Evolutionary conservation across 2,797 vertebrate genomes (phyloP).

Genomic region (Siniperca undulata): DNA sequence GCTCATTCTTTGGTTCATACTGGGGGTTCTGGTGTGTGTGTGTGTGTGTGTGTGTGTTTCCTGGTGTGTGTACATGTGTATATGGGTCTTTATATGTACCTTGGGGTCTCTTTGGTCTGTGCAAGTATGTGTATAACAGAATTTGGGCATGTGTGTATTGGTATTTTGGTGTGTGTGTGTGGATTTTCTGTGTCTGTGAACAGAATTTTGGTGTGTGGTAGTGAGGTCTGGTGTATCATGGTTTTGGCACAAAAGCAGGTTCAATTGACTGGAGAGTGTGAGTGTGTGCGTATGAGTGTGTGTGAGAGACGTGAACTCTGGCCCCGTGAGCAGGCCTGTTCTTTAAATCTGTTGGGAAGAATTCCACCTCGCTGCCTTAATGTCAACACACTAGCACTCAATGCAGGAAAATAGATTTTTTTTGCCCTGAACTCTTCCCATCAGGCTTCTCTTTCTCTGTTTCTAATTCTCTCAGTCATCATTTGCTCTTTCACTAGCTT

Average conservation of each 20-base stretch:
- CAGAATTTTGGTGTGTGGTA: constrained; percentile 40
- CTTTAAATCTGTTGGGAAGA: constrained; percentile 79
- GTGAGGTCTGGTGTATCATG: constrained; percentile 31
- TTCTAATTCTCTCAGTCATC: constrained; percentile 55
- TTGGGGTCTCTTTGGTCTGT: constrained; percentile 38
- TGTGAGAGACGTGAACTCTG: constrained; percentile 61
- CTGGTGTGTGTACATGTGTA: constrained; percentile 28
- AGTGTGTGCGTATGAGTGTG: constrained; percentile 27
- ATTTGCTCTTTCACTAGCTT: constrained; percentile 26
- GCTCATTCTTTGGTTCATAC: constrained; percentile 73
- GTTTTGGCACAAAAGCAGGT: constrained; percentile 58
- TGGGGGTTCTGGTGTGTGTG: constrained; percentile 45
- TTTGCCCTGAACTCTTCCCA: constrained; percentile 56
- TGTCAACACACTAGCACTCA: constrained; percentile 70
- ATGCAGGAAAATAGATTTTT: constrained; percentile 72
- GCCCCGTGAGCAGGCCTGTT: constrained; percentile 61
- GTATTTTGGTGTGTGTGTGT: constrained; percentile 36
- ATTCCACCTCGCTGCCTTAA: constrained; percentile 75
- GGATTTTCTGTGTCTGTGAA: constrained; percentile 52
- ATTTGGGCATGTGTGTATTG: constrained; percentile 26
- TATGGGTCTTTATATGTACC: constrained; percentile 32
- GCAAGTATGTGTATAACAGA: constrained; percentile 24
- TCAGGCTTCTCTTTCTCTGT: constrained; percentile 47
- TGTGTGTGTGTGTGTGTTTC: constrained; percentile 30
- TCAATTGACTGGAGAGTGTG: constrained; percentile 53